phyloP scores from a whole-genome alignment of 2,888 invertebrate genomes.

The Chorisops tibialis region DNA sequence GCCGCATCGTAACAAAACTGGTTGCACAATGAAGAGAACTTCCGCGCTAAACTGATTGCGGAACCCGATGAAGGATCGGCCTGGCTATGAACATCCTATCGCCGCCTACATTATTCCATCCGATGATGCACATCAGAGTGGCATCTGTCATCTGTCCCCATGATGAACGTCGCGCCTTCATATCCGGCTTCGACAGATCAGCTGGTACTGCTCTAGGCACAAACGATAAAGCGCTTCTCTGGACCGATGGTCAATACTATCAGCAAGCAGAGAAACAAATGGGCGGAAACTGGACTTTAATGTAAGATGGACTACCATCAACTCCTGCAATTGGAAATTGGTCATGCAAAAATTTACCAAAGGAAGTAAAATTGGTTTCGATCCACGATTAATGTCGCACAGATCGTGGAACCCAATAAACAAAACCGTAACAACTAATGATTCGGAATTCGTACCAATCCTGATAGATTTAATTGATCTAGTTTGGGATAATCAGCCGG shows the following conservation, averaged over 20 bases:
- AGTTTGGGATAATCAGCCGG: conserved; percentile 64
- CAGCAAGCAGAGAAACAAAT: conserved; percentile 85
- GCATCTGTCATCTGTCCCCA: conserved; percentile 62
- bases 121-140: conserved; percentile 68
- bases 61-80: conserved; percentile 41
- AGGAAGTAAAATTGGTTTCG: conserved; percentile 68
- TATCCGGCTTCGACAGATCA: conserved; percentile 89
- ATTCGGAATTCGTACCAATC: conserved; percentile 65
- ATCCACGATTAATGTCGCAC: conserved; percentile 64
- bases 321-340: conserved; percentile 60
- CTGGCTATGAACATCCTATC: conserved; percentile 46
- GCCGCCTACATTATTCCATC: conserved; percentile 73
- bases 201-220: conserved; percentile 83
- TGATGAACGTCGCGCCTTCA: conserved; percentile 79
- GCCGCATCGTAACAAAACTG: no score
- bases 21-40: conserved; percentile 42
- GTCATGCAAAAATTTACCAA: conserved; percentile 61
- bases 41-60: conserved; percentile 43
- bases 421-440: conserved; percentile 29
- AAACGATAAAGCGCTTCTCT: conserved; percentile 69
- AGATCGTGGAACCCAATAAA: conserved; percentile 56
- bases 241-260: conserved; percentile 98
- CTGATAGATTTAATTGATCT: conserved; percentile 69
- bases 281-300: conserved; percentile 81
- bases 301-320: conserved; percentile 69